Evolutionary conservation across 2,113 vertebrate genomes (phyloP).

Genomic region (Raja brachyura): DNA sequence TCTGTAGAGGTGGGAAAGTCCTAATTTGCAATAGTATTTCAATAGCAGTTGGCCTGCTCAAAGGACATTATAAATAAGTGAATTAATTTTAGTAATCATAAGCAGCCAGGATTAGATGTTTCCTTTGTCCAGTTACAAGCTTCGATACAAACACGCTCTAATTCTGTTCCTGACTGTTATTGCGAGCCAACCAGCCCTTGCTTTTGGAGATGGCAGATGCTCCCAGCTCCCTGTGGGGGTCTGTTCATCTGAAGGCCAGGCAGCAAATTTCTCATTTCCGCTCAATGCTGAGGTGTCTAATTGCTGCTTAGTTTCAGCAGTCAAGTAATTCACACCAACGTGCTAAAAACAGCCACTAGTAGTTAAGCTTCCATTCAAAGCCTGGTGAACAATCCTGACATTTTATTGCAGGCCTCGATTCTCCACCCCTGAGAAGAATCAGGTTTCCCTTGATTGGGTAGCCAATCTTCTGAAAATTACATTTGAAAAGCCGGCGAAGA

Average conservation of each 20-base stretch:
- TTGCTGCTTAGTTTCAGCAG: slow-evolving; percentile 67
- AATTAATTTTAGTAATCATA: neutral
- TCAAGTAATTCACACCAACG: slow-evolving; percentile 64
- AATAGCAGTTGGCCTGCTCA: neutral
- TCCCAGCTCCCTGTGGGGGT: slow-evolving; percentile 47
- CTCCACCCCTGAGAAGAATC: slow-evolving; percentile 54
- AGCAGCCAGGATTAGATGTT: neutral
- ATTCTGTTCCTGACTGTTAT: neutral
- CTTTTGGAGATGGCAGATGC: slow-evolving; percentile 48
- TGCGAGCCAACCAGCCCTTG: slow-evolving; percentile 42
- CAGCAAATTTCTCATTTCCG: slow-evolving; percentile 68
- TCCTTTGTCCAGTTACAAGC: slow-evolving; percentile 23
- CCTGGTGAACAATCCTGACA: slow-evolving; percentile 59
- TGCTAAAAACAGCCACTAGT: slow-evolving; percentile 63
- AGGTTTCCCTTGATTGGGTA: slow-evolving; percentile 68
- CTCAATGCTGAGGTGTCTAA: slow-evolving; percentile 62
- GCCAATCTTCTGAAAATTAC: slow-evolving; percentile 76
- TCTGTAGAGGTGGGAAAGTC: slow-evolving; percentile 44
- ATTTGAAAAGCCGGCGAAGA: slow-evolving; percentile 58
- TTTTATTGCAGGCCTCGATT: slow-evolving; percentile 53
- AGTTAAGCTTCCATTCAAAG: slow-evolving; percentile 53
- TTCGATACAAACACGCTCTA: neutral
- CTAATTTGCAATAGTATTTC: neutral
- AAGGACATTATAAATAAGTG: slow-evolving; percentile 24
- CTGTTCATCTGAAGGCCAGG: slow-evolving; percentile 58